Conservation (phyloP, 2,888 invertebrate species). For the Pardosa pseudoannulata region DNA sequence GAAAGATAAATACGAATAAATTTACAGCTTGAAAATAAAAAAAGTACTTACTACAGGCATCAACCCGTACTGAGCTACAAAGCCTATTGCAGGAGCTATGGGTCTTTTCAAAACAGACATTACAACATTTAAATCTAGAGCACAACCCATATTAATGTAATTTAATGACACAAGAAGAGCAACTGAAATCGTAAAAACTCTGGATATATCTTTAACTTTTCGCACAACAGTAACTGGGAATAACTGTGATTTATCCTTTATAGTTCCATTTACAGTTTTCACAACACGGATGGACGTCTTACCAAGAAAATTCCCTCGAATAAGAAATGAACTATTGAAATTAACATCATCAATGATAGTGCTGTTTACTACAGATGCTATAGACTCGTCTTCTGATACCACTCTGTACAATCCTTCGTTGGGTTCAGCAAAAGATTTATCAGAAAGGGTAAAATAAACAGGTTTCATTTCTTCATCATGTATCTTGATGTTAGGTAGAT, state of each 20-base stretch:
- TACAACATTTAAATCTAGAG: constrained; percentile 86
- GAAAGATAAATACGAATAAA: too few relatives aligned
- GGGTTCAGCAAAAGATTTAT: constrained; percentile 17
- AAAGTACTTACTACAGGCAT: constrained; percentile 87
- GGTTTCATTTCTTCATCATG: constrained; percentile 39
- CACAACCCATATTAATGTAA: constrained; percentile 94
- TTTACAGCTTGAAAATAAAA: too few relatives aligned
- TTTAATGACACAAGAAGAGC: constrained; percentile 86
- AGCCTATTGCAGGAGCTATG: constrained; percentile 87
- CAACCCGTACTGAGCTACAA: constrained; percentile 86
- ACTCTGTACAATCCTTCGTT: constrained; percentile 42
- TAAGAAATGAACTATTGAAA: constrained; percentile 66
- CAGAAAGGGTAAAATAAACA: constrained; percentile 36
- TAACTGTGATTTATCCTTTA: constrained; percentile 32
- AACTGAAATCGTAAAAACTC: constrained; percentile 78
- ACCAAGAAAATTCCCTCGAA: constrained; percentile 73
- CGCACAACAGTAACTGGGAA: constrained; percentile 69
- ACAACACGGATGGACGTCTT: constrained; percentile 63
- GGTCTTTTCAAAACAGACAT: constrained; percentile 84
- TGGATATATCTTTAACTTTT: constrained; percentile 57
- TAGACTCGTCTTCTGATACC: constrained; percentile 41
- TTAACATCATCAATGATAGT: constrained; percentile 24
- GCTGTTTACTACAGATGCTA: constrained; percentile 45
- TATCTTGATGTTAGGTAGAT: constrained; percentile 43
- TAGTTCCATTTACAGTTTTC: constrained; percentile 38